Conservation (phyloP, 2,113 vertebrate species). For the Panthera uncia region DNA sequence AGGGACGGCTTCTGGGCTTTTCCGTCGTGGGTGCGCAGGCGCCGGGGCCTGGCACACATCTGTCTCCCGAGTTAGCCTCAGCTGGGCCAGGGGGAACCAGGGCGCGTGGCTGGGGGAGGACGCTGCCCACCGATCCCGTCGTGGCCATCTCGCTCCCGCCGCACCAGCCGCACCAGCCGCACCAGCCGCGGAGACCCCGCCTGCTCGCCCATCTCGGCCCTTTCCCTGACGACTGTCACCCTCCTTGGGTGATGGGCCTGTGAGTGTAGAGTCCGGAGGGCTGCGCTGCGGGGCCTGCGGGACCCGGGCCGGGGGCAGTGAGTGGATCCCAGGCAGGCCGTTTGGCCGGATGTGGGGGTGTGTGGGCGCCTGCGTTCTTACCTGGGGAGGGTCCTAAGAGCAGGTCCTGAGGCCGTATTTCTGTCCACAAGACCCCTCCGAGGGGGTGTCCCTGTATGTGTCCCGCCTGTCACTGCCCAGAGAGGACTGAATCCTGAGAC, state of each 20-base stretch:
- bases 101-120: neutral
- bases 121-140: neutral
- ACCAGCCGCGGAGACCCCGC: slow-evolving; percentile 42
- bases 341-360: neutral
- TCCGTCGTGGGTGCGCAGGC: rapidly evolving
- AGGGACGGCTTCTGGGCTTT: neutral
- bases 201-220: slow-evolving; percentile 13
- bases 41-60: rapidly evolving
- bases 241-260: neutral
- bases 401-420: neutral
- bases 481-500: neutral
- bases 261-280: rapidly evolving
- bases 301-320: neutral
- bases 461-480: neutral
- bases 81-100: neutral
- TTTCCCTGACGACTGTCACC: neutral
- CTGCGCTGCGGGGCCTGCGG: rapidly evolving
- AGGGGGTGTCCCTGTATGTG: neutral
- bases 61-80: rapidly evolving
- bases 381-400: neutral
- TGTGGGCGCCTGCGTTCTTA: neutral
- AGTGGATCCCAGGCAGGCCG: neutral
- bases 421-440: neutral
- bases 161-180: slow-evolving; percentile 27
- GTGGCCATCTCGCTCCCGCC: neutral